A percentile compares a stretch with the other conserved stretches of the same genome.
Evolutionary conservation across 1,140 invertebrate species (phyloP).

Genomic region (Liolophura sinensis): DNA sequence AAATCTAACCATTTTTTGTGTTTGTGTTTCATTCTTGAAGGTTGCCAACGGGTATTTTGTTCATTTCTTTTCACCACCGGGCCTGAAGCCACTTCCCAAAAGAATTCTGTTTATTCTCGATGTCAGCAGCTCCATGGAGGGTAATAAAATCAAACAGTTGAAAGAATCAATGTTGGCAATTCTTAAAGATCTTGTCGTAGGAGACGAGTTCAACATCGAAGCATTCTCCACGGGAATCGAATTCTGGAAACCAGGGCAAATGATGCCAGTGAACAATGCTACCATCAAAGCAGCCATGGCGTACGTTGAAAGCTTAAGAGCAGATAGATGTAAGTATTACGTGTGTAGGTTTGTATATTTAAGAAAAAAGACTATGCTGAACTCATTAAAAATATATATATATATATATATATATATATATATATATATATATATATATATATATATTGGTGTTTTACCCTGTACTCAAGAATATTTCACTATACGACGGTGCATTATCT

Average conservation of each 20-base stretch:
- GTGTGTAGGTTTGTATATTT: no score
- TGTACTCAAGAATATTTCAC: no score
- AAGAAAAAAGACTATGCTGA: no score
- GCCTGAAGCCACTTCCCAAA: slow-evolving; percentile 65
- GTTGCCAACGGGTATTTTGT: slow-evolving; percentile 76
- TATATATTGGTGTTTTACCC: no score
- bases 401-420: no score
- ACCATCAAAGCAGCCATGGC: slow-evolving; percentile 9
- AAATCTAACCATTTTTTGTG: no score
- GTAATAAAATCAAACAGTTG: slow-evolving; percentile 67
- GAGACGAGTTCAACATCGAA: slow-evolving; percentile 70
- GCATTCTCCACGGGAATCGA: slow-evolving; percentile 62
- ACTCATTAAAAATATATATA: no score
- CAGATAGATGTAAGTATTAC: slow-evolving; percentile 26
- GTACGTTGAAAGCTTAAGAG: slow-evolving; percentile 15
- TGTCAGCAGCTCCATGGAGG: slow-evolving; percentile 71
- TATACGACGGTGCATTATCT: no score
- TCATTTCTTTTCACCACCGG: slow-evolving; percentile 70
- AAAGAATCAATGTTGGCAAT: slow-evolving; percentile 70
- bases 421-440: no score
- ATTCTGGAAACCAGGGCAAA: slow-evolving; percentile 11
- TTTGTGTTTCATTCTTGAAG: slow-evolving; percentile 54
- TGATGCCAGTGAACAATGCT: slow-evolving; percentile 9
- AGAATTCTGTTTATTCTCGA: slow-evolving; percentile 74
- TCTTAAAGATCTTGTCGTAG: slow-evolving; percentile 63